A percentile compares a stretch with the other conserved stretches of the same genome.
These are phyloP conservation scores for Patella pellucida DNA, from an alignment of 2,888 invertebrate genomes.

Conservation along the genomic window DNA sequence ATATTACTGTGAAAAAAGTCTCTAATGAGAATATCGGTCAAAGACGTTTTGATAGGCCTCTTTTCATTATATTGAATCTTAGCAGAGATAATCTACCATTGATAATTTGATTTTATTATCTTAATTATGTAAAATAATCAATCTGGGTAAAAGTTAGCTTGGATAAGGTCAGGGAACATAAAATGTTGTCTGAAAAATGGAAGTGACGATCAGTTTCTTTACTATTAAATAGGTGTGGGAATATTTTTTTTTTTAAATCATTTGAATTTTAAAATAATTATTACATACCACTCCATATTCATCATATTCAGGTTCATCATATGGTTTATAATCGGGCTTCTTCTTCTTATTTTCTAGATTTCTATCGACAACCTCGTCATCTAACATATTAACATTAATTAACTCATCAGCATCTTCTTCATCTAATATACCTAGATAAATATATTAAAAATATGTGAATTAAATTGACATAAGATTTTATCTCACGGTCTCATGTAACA, in stretches of 20 bases:
- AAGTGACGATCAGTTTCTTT: no score
- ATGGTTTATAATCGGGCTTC: constrained; percentile 80
- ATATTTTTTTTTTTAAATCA: background rate
- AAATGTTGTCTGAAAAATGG: no score
- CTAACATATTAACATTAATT: constrained; percentile 77
- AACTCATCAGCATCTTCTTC: constrained; percentile 83
- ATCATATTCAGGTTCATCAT: constrained; percentile 83
- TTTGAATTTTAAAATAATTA: background rate
- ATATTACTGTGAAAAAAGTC: no score
- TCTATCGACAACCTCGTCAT: constrained; percentile 73
- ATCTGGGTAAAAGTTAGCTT: no score
- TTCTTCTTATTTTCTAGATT: constrained; percentile 88
- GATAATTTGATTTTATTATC: no score
- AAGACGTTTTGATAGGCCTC: no score
- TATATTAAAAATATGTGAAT: background rate
- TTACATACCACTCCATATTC: constrained; percentile 73
- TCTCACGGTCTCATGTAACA: background rate
- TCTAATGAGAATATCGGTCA: no score
- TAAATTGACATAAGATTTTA: background rate
- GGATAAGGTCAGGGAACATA: no score
- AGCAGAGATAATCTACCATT: no score
- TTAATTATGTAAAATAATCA: no score
- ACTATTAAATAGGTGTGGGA: background rate
- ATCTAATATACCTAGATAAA: constrained; percentile 79
- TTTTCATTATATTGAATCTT: no score